Evolutionary conservation across 2,888 invertebrate genomes (phyloP), one percentile per base, ranked within the genome.

Genomic region (Exephanes ischioxanthus): DNA sequence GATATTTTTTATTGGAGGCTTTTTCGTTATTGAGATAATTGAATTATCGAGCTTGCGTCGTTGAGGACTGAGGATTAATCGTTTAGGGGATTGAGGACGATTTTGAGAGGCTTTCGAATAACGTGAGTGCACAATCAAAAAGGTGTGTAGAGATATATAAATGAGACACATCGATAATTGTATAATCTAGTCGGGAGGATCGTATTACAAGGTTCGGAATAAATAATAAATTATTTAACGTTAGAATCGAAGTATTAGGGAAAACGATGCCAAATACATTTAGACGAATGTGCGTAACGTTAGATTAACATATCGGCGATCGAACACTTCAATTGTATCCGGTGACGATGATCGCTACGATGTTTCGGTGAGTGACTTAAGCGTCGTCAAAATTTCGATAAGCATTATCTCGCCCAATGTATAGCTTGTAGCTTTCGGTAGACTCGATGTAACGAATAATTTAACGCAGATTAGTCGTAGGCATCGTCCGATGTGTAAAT

Each of bases 51-150:
- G 11, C 14, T 58, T 58, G 22, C 26, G 58, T 26, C 58, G 11
- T 58, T 58, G 9, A 14, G 4, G 26, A 26, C 19, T 58, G 9
- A 4, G 4, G 14, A 14, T 58, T 1, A 4, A 4, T 4, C 6
- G 4, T 11, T 58, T 58, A 1, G 58, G 11, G 22, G 26, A 58
- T 58, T 14, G 22, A 1, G 5, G 11, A 6, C 48, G 19, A 53
- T 63, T 16, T 33, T 14, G 71, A 76, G 37, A 67, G 80, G 86
- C 84, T 88, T 87, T 85, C 83, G 72, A 79, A 61, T 79, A 77
- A 77, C 73, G 83, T 86, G 87, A 87, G 86, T 88, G 83, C 83
- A 80, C 80, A 87, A 88, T 88, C 86, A 87, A 88, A 88, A 86
- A 70, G 61, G 66, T 86, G 53, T 80, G 51, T 26, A 61, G 22